These are phyloP conservation scores for Hypothenemus hampei DNA, from an alignment of 1,140 invertebrate species.

Conservation along the genomic window DNA sequence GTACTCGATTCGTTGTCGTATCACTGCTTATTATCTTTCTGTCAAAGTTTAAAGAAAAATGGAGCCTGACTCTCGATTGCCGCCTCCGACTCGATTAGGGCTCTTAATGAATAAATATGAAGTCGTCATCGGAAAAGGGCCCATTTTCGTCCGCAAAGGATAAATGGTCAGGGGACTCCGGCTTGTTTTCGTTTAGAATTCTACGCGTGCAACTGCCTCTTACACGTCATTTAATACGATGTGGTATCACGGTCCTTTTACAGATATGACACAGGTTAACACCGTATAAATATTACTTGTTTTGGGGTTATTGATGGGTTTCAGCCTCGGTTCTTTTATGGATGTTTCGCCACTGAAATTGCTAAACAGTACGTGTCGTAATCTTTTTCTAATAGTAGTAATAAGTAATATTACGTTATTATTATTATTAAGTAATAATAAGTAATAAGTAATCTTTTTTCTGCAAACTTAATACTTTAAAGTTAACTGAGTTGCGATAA, in stretches of 20 bases:
- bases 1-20: slow-evolving; percentile 11
- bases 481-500: no score
- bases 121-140: slow-evolving; percentile 20
- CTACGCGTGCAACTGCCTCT: slow-evolving; percentile 8
- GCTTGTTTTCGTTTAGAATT: slow-evolving; percentile 8
- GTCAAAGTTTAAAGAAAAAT: slow-evolving; percentile 25
- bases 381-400: no score
- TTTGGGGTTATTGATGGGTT: no score
- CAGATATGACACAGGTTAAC: background rate
- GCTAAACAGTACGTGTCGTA: no score
- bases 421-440: no score
- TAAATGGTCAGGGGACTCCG: slow-evolving; percentile 16
- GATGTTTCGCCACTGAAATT: no score
- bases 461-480: no score
- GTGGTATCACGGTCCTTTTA: background rate
- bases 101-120: slow-evolving; percentile 26
- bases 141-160: slow-evolving; percentile 20
- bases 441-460: no score
- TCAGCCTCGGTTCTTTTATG: no score
- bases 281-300: no score
- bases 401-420: no score
- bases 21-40: slow-evolving; percentile 24
- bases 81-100: slow-evolving; percentile 19
- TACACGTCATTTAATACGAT: slow-evolving; percentile 1
- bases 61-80: slow-evolving; percentile 18